phyloP scores from a whole-genome alignment of 1,140 invertebrate species.

The Coptotermes formosanus region DNA sequence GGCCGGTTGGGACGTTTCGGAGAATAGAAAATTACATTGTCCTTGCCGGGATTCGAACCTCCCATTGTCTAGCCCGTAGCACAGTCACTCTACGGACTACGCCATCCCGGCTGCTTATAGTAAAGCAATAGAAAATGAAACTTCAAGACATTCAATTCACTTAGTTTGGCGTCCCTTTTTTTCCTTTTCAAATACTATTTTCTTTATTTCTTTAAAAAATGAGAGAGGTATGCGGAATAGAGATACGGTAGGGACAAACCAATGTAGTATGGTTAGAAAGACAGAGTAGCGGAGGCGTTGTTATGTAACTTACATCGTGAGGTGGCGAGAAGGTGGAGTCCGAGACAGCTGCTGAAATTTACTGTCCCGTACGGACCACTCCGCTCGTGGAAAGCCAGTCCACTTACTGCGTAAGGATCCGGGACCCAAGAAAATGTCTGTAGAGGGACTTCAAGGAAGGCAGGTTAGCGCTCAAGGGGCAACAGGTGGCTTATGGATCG shows the following conservation, averaged over 20 bases:
- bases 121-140: too few relatives aligned
- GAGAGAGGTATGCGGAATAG: background rate
- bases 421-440: background rate
- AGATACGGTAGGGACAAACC: background rate
- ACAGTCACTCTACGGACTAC: too few relatives aligned
- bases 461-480: background rate
- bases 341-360: background rate
- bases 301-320: background rate
- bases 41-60: too few relatives aligned
- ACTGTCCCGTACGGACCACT: background rate
- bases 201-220: too few relatives aligned
- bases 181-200: too few relatives aligned
- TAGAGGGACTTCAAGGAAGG: background rate
- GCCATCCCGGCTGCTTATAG: too few relatives aligned
- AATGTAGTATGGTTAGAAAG: background rate
- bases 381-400: background rate
- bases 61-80: too few relatives aligned
- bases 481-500: background rate
- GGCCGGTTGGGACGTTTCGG: too few relatives aligned
- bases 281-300: background rate
- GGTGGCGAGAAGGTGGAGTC: background rate
- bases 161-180: too few relatives aligned
- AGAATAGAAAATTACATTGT: too few relatives aligned
- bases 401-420: background rate
- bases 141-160: too few relatives aligned